Conservation (phyloP, 2,888 invertebrate genomes). For the Conus canariensis region DNA sequence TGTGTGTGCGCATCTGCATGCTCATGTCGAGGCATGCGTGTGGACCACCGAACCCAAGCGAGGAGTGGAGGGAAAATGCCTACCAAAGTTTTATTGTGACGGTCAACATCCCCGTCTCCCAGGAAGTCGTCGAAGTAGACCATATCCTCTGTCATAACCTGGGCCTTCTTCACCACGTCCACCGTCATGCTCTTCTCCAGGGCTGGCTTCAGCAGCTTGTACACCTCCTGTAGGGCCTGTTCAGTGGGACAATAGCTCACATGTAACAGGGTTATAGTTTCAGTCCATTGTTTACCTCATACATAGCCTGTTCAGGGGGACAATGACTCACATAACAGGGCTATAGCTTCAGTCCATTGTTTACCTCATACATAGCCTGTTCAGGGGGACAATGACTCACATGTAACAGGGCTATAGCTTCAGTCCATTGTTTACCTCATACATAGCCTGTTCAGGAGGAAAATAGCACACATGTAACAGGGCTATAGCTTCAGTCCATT, state of each 20-base stretch:
- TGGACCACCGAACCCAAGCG: background rate
- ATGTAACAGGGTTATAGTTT: too few relatives aligned
- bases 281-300: too few relatives aligned
- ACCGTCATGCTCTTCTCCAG: conserved; percentile 60
- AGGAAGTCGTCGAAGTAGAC: conserved; percentile 70
- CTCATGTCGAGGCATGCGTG: background rate
- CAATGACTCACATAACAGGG: too few relatives aligned
- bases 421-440: too few relatives aligned
- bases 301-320: too few relatives aligned
- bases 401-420: too few relatives aligned
- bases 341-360: too few relatives aligned
- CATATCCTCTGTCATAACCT: conserved; percentile 50
- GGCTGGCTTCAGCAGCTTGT: conserved; percentile 49
- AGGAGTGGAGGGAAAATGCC: conserved; percentile 12
- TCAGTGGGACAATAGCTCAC: conserved; percentile 56
- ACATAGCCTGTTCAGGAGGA: too few relatives aligned
- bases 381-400: too few relatives aligned
- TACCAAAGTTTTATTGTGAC: conserved; percentile 59
- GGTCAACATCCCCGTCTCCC: conserved; percentile 64
- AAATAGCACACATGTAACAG: too few relatives aligned
- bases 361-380: too few relatives aligned
- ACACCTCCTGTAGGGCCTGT: conserved; percentile 58
- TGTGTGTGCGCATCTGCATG: background rate
- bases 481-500: too few relatives aligned
- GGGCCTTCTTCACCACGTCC: conserved; percentile 55